Conservation (phyloP, 1,140 invertebrate genomes). For the Lamellibrachia luymesi region DNA sequence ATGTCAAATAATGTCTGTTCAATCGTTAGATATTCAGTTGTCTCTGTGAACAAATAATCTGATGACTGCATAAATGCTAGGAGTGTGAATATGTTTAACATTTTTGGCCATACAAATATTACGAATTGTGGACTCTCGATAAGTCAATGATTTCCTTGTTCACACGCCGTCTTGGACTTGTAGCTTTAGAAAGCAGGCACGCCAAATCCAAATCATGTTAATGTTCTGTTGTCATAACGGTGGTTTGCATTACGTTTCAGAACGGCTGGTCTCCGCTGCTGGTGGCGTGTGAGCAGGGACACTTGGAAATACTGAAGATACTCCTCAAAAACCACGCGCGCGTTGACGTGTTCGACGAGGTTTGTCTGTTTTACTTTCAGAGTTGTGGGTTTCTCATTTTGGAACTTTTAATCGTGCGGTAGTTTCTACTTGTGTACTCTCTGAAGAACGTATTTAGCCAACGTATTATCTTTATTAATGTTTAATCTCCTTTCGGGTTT, state of each 20-base stretch:
- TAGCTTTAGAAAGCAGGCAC: neutral
- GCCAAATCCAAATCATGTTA: neutral
- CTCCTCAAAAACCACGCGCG: constrained; percentile 87
- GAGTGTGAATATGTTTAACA: neutral
- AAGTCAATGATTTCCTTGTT: neutral
- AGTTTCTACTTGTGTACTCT: neutral
- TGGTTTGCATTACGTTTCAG: constrained; percentile 39
- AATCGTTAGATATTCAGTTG: no score
- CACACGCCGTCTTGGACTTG: neutral
- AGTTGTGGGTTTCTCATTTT: neutral
- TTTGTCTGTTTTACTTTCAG: constrained; percentile 49
- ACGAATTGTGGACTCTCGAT: neutral
- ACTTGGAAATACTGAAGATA: constrained; percentile 77
- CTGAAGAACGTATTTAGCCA: neutral
- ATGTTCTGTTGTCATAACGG: neutral
- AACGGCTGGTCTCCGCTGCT: constrained; percentile 93
- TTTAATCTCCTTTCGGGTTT: neutral
- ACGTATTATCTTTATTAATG: neutral
- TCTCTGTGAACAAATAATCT: neutral
- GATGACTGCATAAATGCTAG: neutral
- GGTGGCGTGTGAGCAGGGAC: constrained; percentile 74
- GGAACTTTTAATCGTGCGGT: neutral
- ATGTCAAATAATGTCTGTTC: no score
- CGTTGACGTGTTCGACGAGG: constrained; percentile 97
- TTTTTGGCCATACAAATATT: neutral